A percentile compares a stretch with the other conserved stretches of the same genome.
Conservation (phyloP, 2,797 vertebrate genomes). For the Moxostoma hubbsi region DNA sequence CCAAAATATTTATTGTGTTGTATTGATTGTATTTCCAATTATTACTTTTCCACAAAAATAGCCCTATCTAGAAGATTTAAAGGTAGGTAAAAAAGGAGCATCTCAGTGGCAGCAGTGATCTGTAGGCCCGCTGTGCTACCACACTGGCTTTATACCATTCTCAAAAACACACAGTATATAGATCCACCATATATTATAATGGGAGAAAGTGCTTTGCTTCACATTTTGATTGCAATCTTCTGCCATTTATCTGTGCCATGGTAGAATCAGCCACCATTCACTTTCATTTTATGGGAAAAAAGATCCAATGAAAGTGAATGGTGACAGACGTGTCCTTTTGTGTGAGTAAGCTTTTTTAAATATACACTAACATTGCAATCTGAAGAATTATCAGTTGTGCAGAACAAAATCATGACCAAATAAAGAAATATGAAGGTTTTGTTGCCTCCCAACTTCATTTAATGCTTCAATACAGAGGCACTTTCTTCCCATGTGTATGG, state of each 20-base stretch:
- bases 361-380: neutral
- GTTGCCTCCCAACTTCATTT: neutral
- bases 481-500: neutral
- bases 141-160: neutral
- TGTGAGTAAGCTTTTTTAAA: neutral
- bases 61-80: neutral
- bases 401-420: neutral
- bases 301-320: too few species aligned
- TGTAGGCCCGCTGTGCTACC: slow-evolving; percentile 10
- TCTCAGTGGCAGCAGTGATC: neutral
- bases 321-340: too few species aligned
- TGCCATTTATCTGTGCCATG: slow-evolving; percentile 34
- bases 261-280: too few species aligned
- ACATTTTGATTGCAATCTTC: slow-evolving; percentile 30
- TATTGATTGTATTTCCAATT: neutral
- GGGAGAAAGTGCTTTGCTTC: slow-evolving; percentile 27
- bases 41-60: neutral
- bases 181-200: slow-evolving; percentile 8
- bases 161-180: slow-evolving; percentile 15
- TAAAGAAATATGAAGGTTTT: neutral
- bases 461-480: neutral
- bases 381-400: neutral
- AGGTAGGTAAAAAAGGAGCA: neutral
- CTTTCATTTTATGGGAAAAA: too few species aligned
- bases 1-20: neutral